A percentile compares a stretch with the other conserved stretches of the same genome.
phyloP scores from a whole-genome alignment of 2,797 vertebrate species.

The Melanotaenia nigrans region DNA sequence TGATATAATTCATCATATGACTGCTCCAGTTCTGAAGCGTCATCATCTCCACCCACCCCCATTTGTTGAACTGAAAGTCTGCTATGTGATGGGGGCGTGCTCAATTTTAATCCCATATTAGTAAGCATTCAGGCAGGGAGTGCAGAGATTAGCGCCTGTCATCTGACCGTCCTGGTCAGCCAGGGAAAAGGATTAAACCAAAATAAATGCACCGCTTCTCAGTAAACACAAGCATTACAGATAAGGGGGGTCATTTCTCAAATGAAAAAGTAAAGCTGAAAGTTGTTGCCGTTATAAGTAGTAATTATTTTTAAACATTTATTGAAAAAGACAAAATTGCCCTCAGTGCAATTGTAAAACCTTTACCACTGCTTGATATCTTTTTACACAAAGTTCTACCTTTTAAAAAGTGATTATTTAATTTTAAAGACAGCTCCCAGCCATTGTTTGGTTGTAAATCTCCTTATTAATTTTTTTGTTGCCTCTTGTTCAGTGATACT shows the following conservation, averaged over 20 bases:
- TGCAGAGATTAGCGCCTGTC: slow-evolving; percentile 71
- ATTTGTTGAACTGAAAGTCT: slow-evolving; percentile 29
- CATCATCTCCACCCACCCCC: slow-evolving; percentile 13
- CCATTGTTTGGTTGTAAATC: too few species aligned
- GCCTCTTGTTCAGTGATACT: too few species aligned
- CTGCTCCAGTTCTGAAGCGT: slow-evolving; percentile 10
- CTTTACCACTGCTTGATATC: too few species aligned
- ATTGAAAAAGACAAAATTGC: too few species aligned
- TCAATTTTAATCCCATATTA: slow-evolving; percentile 68
- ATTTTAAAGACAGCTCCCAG: too few species aligned
- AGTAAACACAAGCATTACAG: slow-evolving; percentile 47
- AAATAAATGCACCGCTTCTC: slow-evolving; percentile 61
- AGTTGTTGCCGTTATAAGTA: not conserved
- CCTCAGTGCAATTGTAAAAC: too few species aligned
- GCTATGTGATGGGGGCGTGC: slow-evolving; percentile 43
- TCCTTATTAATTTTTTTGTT: too few species aligned
- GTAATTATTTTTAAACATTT: too few species aligned
- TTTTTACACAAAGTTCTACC: too few species aligned
- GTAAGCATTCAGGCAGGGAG: slow-evolving; percentile 49
- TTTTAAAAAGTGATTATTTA: too few species aligned
- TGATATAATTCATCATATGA: slow-evolving; percentile 2
- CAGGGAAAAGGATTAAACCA: slow-evolving; percentile 61
- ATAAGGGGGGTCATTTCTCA: slow-evolving; percentile 8
- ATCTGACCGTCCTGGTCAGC: slow-evolving; percentile 63
- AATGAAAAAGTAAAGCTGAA: not conserved